Percentiles rank a stretch among this genome's conserved stretches.
phyloP scores from a whole-genome alignment of 2,888 invertebrate genomes.

The Acanthoscelides obtectus region DNA sequence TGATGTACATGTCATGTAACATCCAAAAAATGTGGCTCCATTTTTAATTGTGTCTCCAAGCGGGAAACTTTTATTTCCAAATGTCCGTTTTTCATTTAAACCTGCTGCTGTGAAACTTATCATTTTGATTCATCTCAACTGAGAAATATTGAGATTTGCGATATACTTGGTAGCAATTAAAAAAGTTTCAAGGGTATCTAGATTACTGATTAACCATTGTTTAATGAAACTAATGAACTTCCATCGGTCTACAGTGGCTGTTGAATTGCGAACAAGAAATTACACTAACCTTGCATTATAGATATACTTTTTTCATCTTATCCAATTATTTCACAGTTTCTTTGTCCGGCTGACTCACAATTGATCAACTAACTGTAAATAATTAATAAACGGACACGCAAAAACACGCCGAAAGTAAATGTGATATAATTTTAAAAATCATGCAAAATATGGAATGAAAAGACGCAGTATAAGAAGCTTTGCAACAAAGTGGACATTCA shows the following conservation, averaged over 20 bases:
- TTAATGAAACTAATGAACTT: conserved; percentile 4
- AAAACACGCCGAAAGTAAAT: not conserved
- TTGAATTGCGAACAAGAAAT: conserved; percentile 23
- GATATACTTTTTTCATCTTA: conserved; percentile 19
- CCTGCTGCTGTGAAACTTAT: too few species aligned
- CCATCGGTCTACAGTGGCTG: conserved; percentile 6
- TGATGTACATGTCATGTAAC: too few species aligned
- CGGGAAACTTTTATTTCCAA: too few species aligned
- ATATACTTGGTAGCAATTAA: not conserved
- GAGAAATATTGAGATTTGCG: not conserved
- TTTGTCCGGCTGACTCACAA: conserved; percentile 19
- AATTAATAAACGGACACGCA: conserved; percentile 11
- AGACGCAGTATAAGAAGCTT: not conserved
- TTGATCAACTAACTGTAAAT: conserved; percentile 22
- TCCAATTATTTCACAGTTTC: conserved; percentile 19
- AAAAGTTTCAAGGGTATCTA: conserved; percentile 5
- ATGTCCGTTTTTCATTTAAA: too few species aligned
- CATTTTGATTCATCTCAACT: too few species aligned
- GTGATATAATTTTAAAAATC: not conserved
- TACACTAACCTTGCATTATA: conserved; percentile 25
- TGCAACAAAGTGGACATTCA: too few species aligned
- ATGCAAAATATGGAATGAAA: not conserved
- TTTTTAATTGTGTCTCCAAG: too few species aligned
- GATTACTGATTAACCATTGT: conserved; percentile 5
- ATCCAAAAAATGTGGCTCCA: too few species aligned